Percentiles rank a stretch among this genome's conserved stretches.
These are phyloP conservation scores for Carlito syrichta DNA, from an alignment of 2,113 vertebrate genomes.

Conservation along the genomic window DNA sequence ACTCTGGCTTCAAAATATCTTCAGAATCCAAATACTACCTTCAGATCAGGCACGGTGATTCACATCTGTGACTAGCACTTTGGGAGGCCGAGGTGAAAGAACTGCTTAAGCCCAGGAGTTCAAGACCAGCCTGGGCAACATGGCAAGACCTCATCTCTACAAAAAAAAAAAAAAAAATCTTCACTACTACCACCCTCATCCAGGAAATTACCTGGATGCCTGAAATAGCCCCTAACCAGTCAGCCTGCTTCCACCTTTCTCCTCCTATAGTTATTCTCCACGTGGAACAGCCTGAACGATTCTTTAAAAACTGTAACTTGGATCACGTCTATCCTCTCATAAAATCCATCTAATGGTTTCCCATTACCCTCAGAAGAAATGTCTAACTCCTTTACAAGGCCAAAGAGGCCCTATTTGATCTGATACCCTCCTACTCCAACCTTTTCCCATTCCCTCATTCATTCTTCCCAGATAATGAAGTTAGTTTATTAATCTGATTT, in stretches of 20 bases:
- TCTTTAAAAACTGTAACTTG: neutral
- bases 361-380: neutral
- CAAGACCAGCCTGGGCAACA: too few relatives aligned
- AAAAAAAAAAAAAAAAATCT: too few relatives aligned
- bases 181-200: neutral
- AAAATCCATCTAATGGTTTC: neutral
- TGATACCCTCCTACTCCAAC: neutral
- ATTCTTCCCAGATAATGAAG: neutral
- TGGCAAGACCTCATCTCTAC: too few relatives aligned
- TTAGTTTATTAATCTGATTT: neutral
- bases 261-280: neutral
- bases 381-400: neutral
- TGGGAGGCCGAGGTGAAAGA: too few relatives aligned
- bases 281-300: neutral
- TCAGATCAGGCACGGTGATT: too few relatives aligned
- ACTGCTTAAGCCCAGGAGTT: too few relatives aligned
- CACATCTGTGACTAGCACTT: too few relatives aligned
- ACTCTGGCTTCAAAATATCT: neutral
- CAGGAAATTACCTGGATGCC: neutral
- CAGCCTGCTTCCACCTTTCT: neutral
- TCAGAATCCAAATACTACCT: neutral
- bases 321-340: neutral
- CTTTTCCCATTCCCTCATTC: neutral
- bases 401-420: neutral
- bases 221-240: neutral